Percentiles rank a stretch among this genome's conserved stretches.
Evolutionary conservation across 2,888 invertebrate genomes (phyloP).

Genomic region (Lepidocyrtoides sp.): DNA sequence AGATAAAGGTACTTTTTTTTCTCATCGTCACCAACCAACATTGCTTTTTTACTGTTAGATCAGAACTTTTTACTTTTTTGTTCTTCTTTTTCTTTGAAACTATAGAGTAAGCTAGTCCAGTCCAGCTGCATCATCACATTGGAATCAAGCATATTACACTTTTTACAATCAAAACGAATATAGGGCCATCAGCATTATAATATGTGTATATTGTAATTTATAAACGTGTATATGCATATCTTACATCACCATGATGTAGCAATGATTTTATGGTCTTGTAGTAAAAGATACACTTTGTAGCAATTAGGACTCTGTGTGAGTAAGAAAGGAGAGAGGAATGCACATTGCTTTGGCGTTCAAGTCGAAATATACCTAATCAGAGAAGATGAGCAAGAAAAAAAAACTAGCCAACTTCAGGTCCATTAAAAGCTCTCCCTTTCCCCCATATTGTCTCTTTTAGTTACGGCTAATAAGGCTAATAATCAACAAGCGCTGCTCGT

Average conservation of each 20-base stretch:
- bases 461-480: constrained; percentile 79
- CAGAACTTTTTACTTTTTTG: not conserved
- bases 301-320: constrained; percentile 66
- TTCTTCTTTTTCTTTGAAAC: not conserved
- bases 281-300: constrained; percentile 50
- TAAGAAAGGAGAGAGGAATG: constrained; percentile 1
- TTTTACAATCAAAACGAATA: constrained; percentile 7
- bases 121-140: not conserved
- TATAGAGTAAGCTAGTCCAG: constrained; percentile 7
- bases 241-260: not conserved
- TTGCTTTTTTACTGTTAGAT: constrained; percentile 30
- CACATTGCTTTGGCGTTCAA: not conserved
- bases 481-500: constrained; percentile 75
- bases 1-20: not conserved
- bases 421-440: constrained; percentile 76
- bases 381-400: constrained; percentile 33
- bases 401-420: constrained; percentile 61
- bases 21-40: not conserved
- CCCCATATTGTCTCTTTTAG: constrained; percentile 80
- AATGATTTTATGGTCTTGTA: constrained; percentile 4
- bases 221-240: not conserved
- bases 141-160: not conserved
- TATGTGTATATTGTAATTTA: too few species aligned
- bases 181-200: not conserved
- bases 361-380: constrained; percentile 67